Evolutionary conservation across 2,113 vertebrate species (phyloP), one percentile per base, ranked within the genome.

Genomic region (Labeo catla): DNA sequence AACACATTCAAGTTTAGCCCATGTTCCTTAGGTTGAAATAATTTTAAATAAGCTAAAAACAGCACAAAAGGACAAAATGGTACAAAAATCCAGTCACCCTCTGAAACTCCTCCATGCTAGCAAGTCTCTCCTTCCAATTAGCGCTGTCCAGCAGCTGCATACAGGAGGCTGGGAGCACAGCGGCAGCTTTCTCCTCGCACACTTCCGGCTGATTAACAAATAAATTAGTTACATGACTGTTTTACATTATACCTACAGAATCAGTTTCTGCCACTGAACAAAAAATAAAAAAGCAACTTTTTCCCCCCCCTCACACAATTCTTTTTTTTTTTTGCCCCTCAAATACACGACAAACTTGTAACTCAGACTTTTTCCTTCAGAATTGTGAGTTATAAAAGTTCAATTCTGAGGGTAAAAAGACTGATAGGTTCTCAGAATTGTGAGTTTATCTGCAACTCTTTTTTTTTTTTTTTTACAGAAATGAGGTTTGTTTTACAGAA

Each of bases 81-180:
- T 19, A 54, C 23, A 34, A 66, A 66, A 12, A 61, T 23, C 28
- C 50, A 61, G 57, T 43, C 88, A 99, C 98, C 95, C 95, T 97
- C 87, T 99, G 97, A 91, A 99, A 99, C 76, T 99, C 98, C 87
- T 99, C 98, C 98, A 99, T 99, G 92, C 97, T 97, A 54, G 98
- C 97, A 89, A 99, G 94, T 65, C 98, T 95, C 92, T 99, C 98
- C 90, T 99, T 99, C 98, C 98, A 99, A 91, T 98, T 99, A 87
- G 95, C 91, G 0, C 98, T 99, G 89, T 98, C 97, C 79, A 99
- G 74, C 88, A 96, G 96, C 88, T 98, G 97, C 90, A 99, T 93
- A 89, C 98, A 99, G 66, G 96, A 92, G 47, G 96, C 93, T 76
- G 98, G 98, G 87, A 99, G 96, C 23, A 98, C 97, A 34, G 93